phyloP scores from a whole-genome alignment of 2,113 vertebrate genomes.

The Bubo blakistoni region DNA sequence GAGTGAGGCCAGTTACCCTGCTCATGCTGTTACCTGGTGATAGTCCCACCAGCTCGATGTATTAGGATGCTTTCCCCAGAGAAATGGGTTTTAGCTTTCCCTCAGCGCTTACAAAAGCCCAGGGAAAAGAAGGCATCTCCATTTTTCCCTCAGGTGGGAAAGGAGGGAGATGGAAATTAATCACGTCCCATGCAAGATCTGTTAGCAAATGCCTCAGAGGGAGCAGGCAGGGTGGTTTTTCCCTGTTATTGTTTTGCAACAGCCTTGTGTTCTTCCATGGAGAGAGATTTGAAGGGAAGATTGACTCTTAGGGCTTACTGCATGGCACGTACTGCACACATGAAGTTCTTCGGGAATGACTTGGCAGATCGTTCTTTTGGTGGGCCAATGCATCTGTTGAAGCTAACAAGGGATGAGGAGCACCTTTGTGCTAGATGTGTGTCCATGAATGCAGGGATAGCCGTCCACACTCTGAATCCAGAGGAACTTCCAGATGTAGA shows the following conservation, averaged over 20 bases:
- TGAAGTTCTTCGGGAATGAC: not conserved
- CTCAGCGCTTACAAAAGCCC: not conserved
- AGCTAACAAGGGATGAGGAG: not conserved
- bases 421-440: not conserved
- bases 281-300: not conserved
- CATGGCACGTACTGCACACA: accelerated
- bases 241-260: not conserved
- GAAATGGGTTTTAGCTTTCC: not conserved
- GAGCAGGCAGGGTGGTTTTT: not conserved
- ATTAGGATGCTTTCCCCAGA: not conserved
- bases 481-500: not conserved
- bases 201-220: accelerated
- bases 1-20: not conserved
- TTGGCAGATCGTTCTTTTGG: not conserved
- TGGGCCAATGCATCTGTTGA: not conserved
- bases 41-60: not conserved
- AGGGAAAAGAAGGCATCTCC: not conserved
- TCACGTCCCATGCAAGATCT: not conserved
- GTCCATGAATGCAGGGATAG: not conserved
- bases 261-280: not conserved
- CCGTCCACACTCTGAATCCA: not conserved
- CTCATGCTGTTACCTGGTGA: not conserved
- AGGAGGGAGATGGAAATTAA: not conserved
- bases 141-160: not conserved
- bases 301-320: not conserved